phyloP scores from a whole-genome alignment of 2,797 vertebrate species.

The Ataeniobius toweri region DNA sequence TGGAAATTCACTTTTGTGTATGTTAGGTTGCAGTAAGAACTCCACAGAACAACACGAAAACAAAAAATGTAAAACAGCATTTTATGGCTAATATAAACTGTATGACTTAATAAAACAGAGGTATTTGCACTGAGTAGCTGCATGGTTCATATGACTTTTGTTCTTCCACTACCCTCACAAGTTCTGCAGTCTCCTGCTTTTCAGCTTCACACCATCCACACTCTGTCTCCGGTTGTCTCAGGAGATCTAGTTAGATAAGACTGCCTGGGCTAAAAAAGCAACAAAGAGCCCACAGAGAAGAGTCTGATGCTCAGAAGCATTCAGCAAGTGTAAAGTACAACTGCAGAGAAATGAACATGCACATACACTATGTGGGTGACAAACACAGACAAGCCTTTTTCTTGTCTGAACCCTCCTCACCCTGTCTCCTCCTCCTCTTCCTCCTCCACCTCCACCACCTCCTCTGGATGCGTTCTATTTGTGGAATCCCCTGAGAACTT shows the following conservation, averaged over 20 bases:
- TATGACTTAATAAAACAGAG: conserved; percentile 57
- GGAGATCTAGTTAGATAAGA: conserved; percentile 72
- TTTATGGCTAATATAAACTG: conserved; percentile 31
- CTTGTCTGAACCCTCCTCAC: conserved; percentile 40
- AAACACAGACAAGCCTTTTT: conserved; percentile 59
- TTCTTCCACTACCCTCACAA: conserved; percentile 37
- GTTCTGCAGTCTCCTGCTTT: conserved; percentile 36
- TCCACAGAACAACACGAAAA: background rate
- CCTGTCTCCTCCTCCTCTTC: conserved; percentile 39
- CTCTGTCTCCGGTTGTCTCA: conserved; percentile 46
- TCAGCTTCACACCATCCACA: conserved; percentile 11
- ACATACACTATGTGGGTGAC: conserved; percentile 46
- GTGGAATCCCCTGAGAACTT: conserved; percentile 53
- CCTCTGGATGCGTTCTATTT: conserved; percentile 59
- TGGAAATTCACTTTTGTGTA: background rate
- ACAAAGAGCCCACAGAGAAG: conserved; percentile 55
- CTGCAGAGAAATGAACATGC: conserved; percentile 29
- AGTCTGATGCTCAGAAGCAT: conserved; percentile 53
- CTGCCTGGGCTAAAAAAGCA: conserved; percentile 65
- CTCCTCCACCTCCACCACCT: conserved; percentile 19
- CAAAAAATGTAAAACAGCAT: background rate
- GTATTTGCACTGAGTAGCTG: conserved; percentile 20
- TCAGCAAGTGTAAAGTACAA: conserved; percentile 56
- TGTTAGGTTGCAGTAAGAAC: background rate
- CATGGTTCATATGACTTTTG: conserved; percentile 44